A percentile compares a stretch with the other conserved stretches of the same genome.
phyloP scores from a whole-genome alignment of 2,113 vertebrate species.

The Poeciliopsis prolifica region DNA sequence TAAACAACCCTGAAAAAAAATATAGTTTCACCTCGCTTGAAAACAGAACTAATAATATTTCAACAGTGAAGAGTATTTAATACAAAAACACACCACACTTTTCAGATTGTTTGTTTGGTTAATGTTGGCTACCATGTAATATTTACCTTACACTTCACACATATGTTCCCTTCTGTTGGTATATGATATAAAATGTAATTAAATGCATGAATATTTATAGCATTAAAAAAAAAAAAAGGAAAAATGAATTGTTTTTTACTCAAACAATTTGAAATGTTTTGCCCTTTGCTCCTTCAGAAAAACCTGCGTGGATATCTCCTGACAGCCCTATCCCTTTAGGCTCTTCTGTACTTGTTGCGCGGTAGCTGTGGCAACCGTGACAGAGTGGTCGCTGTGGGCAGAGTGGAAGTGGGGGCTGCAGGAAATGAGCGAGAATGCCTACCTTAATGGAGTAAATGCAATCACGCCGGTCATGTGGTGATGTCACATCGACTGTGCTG shows the following conservation, averaged over 20 bases:
- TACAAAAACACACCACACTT: too few relatives aligned
- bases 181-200: too few relatives aligned
- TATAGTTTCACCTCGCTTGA: background rate
- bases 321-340: constrained; percentile 31
- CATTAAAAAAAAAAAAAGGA: background rate
- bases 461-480: constrained; percentile 67
- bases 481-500: constrained; percentile 55
- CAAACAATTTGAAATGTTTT: background rate
- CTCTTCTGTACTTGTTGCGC: constrained; percentile 39
- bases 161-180: too few relatives aligned
- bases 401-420: constrained; percentile 1
- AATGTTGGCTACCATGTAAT: too few relatives aligned
- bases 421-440: constrained; percentile 35
- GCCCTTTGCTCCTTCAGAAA: constrained; percentile 5
- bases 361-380: constrained; percentile 49
- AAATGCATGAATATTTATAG: background rate
- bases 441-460: constrained; percentile 60
- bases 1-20: too few relatives aligned
- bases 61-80: too few relatives aligned
- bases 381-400: background rate
- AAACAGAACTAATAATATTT: too few relatives aligned
- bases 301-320: background rate
- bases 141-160: too few relatives aligned
- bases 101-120: too few relatives aligned
- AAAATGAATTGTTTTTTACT: background rate